Conservation (phyloP, 2,888 invertebrate genomes). For the Dorcus parallelipipedus region DNA sequence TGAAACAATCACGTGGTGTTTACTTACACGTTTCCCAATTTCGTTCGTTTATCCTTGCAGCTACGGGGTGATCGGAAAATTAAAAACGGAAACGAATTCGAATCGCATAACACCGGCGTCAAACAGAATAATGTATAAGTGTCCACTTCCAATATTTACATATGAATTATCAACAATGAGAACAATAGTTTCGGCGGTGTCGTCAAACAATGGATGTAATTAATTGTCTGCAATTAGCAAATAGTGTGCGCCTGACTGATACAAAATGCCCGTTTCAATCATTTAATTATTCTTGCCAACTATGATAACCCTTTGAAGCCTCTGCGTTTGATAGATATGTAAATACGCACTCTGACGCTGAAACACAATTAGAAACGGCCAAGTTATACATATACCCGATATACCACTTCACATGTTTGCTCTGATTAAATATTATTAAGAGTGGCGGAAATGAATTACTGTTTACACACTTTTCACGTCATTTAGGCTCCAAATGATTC, state of each 20-base stretch:
- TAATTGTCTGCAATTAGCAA: conserved; percentile 48
- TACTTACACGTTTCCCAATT: conserved; percentile 21
- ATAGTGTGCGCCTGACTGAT: conserved; percentile 51
- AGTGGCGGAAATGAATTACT: conserved; percentile 3
- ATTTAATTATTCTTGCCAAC: conserved; percentile 47
- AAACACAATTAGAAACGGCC: conserved; percentile 40
- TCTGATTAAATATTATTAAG: conserved; percentile 11
- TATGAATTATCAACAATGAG: conserved; percentile 35
- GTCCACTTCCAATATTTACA: conserved; percentile 23
- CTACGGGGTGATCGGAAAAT: too few species aligned
- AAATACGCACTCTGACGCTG: conserved; percentile 38
- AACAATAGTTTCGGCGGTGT: conserved; percentile 41
- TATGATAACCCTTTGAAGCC: conserved; percentile 47
- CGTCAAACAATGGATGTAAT: conserved; percentile 44
- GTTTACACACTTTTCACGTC: conserved; percentile 16
- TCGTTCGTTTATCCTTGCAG: too few species aligned
- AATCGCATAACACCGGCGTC: neutral
- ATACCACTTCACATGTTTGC: conserved; percentile 20
- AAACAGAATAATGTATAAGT: conserved; percentile 6
- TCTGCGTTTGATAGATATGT: conserved; percentile 48
- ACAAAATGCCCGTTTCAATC: conserved; percentile 50
- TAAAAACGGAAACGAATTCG: neutral
- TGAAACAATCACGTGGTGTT: conserved; percentile 33
- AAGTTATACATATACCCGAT: conserved; percentile 9
- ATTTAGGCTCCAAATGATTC: too few species aligned